These are phyloP conservation scores for Sciurus vulgaris DNA, from an alignment of 2,797 vertebrate genomes.

Conservation along the genomic window DNA sequence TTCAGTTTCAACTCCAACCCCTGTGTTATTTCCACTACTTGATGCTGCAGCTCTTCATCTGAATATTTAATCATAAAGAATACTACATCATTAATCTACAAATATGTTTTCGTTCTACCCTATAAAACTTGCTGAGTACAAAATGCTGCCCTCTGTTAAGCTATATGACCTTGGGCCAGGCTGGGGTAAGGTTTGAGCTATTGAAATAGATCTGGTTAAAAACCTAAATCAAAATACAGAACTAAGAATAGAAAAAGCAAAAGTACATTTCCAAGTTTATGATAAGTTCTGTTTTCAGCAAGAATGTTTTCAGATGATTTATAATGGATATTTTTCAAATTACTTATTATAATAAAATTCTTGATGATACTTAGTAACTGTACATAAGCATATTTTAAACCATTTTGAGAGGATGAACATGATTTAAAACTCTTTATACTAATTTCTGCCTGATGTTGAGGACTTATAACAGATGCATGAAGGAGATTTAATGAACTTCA, in stretches of 20 bases:
- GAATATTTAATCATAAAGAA: constrained; percentile 71
- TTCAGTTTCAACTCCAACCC: constrained; percentile 6
- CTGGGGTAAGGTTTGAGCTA: constrained; percentile 52
- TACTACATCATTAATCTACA: constrained; percentile 72
- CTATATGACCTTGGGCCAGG: constrained; percentile 42
- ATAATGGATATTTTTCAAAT: constrained; percentile 66
- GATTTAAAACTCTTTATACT: constrained; percentile 74
- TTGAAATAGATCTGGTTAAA: constrained; percentile 70
- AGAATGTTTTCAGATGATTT: constrained; percentile 68
- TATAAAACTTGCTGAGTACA: constrained; percentile 59
- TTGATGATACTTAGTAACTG: constrained; percentile 54
- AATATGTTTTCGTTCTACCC: constrained; percentile 65
- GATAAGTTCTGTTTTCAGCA: constrained; percentile 39
- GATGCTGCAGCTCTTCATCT: constrained; percentile 50
- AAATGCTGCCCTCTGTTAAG: constrained; percentile 57
- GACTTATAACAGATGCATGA: constrained; percentile 68
- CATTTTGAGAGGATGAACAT: constrained; percentile 63
- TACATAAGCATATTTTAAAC: constrained; percentile 68
- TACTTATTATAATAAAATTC: constrained; percentile 74
- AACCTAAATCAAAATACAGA: constrained; percentile 65
- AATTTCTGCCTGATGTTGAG: constrained; percentile 69
- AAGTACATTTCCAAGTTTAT: constrained; percentile 35
- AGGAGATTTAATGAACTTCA: constrained; percentile 70
- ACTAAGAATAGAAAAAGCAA: constrained; percentile 61
- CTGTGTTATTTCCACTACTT: constrained; percentile 52